Evolutionary conservation across 2,113 vertebrate species (phyloP).

Genomic region (Proterorhinus semilunaris): DNA sequence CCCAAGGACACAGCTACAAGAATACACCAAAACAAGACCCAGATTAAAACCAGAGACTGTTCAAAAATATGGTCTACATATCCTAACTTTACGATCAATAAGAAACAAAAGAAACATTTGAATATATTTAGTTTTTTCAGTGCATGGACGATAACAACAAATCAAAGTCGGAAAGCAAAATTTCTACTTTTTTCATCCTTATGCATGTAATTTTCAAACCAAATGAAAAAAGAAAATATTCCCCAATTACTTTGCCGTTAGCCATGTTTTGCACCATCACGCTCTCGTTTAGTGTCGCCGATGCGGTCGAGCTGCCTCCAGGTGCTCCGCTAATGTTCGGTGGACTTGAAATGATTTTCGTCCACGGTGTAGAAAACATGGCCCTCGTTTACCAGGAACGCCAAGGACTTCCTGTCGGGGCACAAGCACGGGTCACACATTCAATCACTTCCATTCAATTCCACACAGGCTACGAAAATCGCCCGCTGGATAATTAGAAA

Average conservation of each 20-base stretch:
- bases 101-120: no score
- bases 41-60: no score
- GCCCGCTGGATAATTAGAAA: not conserved
- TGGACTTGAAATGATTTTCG: conserved; percentile 85
- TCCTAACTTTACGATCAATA: no score
- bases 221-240: not conserved
- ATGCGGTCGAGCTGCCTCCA: not conserved
- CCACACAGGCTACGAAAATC: no score
- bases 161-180: not conserved
- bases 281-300: not conserved
- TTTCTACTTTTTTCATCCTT: not conserved
- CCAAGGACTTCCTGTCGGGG: conserved; percentile 77
- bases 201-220: not conserved
- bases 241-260: not conserved
- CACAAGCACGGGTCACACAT: not conserved
- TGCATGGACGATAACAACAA: not conserved
- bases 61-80: no score
- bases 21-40: no score
- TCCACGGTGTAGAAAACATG: conserved; percentile 86
- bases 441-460: conserved; percentile 19
- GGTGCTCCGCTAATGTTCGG: conserved; percentile 22
- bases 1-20: no score
- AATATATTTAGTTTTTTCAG: not conserved
- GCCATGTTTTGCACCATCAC: not conserved
- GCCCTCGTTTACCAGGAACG: conserved; percentile 83